Conservation (phyloP, 2,888 invertebrate genomes). For the Octodonta nipae region DNA sequence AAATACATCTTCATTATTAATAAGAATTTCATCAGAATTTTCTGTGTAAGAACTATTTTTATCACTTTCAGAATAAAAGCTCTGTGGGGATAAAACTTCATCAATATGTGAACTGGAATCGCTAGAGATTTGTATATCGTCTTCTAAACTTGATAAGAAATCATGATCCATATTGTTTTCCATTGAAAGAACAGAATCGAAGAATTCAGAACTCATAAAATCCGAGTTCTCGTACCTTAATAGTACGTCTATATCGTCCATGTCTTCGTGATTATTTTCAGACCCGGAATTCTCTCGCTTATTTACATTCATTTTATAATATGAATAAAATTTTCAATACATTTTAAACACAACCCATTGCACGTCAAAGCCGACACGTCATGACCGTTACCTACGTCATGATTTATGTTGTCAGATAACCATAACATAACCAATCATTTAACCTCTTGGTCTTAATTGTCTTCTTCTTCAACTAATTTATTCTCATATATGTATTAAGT, state of each 20-base stretch:
- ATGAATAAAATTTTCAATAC: no score
- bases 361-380: no score
- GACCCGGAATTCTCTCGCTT: constrained; percentile 21
- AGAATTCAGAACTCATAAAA: constrained; percentile 43
- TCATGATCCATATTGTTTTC: constrained; percentile 43
- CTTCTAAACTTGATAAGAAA: constrained; percentile 24
- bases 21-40: constrained; percentile 20
- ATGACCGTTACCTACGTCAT: no score
- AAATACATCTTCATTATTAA: constrained; percentile 19
- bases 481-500: no score
- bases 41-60: constrained; percentile 43
- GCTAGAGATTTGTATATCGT: constrained; percentile 27
- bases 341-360: no score
- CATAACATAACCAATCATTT: no score
- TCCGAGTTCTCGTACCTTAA: constrained; percentile 28
- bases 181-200: constrained; percentile 55
- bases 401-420: no score
- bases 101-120: constrained; percentile 28
- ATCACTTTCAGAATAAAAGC: constrained; percentile 54
- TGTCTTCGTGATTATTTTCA: constrained; percentile 23
- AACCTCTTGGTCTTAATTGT: no score
- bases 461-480: no score
- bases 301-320: constrained; percentile 20
- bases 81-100: constrained; percentile 28
- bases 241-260: constrained; percentile 30